These are phyloP conservation scores for Himalopsyche japonica DNA, from an alignment of 2,888 invertebrate species.

Conservation along the genomic window DNA sequence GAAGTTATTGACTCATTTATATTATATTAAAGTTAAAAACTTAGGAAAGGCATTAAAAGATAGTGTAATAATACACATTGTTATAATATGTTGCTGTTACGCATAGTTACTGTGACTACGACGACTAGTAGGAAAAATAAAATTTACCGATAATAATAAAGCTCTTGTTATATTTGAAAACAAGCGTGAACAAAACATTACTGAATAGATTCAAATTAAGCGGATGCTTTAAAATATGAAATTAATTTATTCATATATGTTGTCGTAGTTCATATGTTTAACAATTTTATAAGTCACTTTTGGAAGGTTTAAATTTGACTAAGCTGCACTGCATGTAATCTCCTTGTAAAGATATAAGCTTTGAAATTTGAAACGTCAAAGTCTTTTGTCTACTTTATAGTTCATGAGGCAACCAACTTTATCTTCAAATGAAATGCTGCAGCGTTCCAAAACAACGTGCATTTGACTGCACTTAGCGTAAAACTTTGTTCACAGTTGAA, in stretches of 20 bases:
- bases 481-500: background rate
- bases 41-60: no score
- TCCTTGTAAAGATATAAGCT: slow-evolving; percentile 12
- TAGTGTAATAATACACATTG: no score
- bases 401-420: background rate
- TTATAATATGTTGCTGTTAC: no score
- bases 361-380: background rate
- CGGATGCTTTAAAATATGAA: no score
- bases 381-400: background rate
- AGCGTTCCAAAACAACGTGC: background rate
- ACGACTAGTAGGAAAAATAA: no score
- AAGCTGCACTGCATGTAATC: slow-evolving; percentile 27
- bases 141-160: no score
- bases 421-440: background rate
- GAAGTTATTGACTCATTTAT: no score
- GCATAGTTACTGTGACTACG: no score
- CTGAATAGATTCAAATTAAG: background rate
- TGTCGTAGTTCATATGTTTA: background rate
- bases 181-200: background rate
- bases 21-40: no score
- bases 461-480: background rate
- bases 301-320: slow-evolving; percentile 10
- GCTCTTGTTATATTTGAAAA: slow-evolving; percentile 26
- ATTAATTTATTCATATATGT: background rate
- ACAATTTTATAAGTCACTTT: background rate